Evolutionary conservation across 2,113 vertebrate genomes (phyloP).

Genomic region (Caracal caracal): DNA sequence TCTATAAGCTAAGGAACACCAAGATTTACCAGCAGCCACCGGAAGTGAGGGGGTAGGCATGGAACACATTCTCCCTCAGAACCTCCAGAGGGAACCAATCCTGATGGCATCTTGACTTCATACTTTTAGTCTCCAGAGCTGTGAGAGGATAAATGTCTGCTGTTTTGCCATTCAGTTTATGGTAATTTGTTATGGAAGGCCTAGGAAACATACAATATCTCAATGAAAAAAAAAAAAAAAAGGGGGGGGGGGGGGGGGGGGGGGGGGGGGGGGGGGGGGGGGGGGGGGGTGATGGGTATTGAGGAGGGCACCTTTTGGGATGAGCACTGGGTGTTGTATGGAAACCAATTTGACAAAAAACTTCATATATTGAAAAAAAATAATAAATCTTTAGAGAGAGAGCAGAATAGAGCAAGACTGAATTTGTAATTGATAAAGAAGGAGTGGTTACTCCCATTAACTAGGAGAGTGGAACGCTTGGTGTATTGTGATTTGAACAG

Average conservation of each 20-base stretch:
- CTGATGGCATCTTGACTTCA: not conserved
- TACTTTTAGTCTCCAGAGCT: not conserved
- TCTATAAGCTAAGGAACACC: not conserved
- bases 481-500: not conserved
- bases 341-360: too few species aligned
- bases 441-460: not conserved
- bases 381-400: not conserved
- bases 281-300: too few species aligned
- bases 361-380: too few species aligned
- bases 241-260: too few species aligned
- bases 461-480: too few species aligned
- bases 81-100: not conserved
- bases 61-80: not conserved
- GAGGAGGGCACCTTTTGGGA: too few species aligned
- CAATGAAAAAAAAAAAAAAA: too few species aligned
- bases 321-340: too few species aligned
- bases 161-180: not conserved
- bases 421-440: not conserved
- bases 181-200: not conserved
- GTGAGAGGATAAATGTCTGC: not conserved
- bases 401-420: not conserved
- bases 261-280: too few species aligned
- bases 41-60: not conserved
- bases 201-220: not conserved
- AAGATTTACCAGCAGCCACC: not conserved